These are phyloP conservation scores for Distichodus sexfasciatus DNA, from an alignment of 2,797 vertebrate genomes.

Conservation along the genomic window DNA sequence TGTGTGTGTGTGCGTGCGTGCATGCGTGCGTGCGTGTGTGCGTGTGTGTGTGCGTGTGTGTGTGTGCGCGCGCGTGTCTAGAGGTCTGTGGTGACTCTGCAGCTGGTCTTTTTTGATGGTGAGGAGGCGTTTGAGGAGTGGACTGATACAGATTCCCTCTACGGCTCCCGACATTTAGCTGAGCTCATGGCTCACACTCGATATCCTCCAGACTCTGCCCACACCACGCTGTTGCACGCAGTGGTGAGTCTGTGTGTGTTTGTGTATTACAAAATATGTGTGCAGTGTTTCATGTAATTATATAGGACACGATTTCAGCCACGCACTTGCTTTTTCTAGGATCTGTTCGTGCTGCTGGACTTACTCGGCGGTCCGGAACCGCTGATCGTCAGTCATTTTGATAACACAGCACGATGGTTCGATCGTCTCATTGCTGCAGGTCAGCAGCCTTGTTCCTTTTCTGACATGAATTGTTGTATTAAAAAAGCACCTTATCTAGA, in stretches of 20 bases:
- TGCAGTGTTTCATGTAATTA: not conserved
- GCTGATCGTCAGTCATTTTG: slow-evolving; percentile 85
- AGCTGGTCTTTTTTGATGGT: slow-evolving; percentile 90
- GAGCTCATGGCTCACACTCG: slow-evolving; percentile 74
- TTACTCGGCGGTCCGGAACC: slow-evolving; percentile 81
- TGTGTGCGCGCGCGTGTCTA: slow-evolving; percentile 21
- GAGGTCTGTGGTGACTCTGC: slow-evolving; percentile 76
- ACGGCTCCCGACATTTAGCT: slow-evolving; percentile 88
- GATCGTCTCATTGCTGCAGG: slow-evolving; percentile 82
- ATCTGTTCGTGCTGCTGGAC: slow-evolving; percentile 87
- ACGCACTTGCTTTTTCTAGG: slow-evolving; percentile 62
- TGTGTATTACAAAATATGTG: no score
- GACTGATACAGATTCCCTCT: slow-evolving; percentile 84
- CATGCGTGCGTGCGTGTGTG: not conserved
- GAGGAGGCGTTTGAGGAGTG: slow-evolving; percentile 88
- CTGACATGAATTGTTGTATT: no score
- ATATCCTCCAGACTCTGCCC: slow-evolving; percentile 62
- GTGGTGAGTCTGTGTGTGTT: slow-evolving; percentile 82
- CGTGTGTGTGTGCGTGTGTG: not conserved
- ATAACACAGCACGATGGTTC: slow-evolving; percentile 84
- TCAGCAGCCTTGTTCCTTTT: slow-evolving; percentile 44
- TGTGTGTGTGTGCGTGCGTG: slow-evolving; percentile 31
- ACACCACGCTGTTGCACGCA: slow-evolving; percentile 74
- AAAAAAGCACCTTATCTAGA: not conserved
- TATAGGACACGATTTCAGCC: not conserved